Conservation (phyloP, 2,113 vertebrate species). For the Psilopsiagon aymara region DNA sequence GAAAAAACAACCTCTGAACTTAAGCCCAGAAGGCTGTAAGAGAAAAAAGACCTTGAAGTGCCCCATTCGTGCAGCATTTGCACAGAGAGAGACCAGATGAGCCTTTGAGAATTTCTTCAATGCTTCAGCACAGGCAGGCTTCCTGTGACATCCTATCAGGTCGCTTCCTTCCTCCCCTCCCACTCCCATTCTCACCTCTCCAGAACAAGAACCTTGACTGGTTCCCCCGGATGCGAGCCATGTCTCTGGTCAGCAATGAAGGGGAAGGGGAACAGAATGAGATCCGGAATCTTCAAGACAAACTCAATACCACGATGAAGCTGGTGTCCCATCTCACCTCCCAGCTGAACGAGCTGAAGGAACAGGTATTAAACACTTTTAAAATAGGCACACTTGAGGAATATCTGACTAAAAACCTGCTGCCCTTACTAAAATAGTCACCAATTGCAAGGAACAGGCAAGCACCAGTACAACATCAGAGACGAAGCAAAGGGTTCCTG, state of each 20-base stretch:
- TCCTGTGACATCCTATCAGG: not conserved
- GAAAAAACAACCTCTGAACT: not conserved
- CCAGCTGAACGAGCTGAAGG: slow-evolving; percentile 93
- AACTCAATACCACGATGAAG: slow-evolving; percentile 89
- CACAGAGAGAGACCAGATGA: not conserved
- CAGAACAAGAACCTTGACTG: slow-evolving; percentile 97
- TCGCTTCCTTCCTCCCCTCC: not conserved
- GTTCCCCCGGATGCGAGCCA: slow-evolving; percentile 98
- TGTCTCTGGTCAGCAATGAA: slow-evolving; percentile 95
- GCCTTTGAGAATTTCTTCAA: not conserved
- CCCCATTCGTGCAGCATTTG: rapidly evolving
- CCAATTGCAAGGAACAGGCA: not conserved
- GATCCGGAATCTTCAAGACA: slow-evolving; percentile 93
- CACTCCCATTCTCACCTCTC: not conserved
- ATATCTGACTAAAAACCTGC: not conserved
- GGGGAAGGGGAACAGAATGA: slow-evolving; percentile 96
- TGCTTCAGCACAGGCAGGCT: not conserved
- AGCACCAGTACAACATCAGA: not conserved
- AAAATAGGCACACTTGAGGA: not conserved
- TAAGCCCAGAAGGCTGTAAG: not conserved
- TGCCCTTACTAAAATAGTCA: not conserved
- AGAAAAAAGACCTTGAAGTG: not conserved
- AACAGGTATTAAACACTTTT: slow-evolving; percentile 81
- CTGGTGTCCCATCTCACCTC: slow-evolving; percentile 89
- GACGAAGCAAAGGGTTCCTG: not conserved